These are phyloP conservation scores for Ormyrus pomaceus DNA, from an alignment of 2,888 invertebrate species.

Conservation along the genomic window DNA sequence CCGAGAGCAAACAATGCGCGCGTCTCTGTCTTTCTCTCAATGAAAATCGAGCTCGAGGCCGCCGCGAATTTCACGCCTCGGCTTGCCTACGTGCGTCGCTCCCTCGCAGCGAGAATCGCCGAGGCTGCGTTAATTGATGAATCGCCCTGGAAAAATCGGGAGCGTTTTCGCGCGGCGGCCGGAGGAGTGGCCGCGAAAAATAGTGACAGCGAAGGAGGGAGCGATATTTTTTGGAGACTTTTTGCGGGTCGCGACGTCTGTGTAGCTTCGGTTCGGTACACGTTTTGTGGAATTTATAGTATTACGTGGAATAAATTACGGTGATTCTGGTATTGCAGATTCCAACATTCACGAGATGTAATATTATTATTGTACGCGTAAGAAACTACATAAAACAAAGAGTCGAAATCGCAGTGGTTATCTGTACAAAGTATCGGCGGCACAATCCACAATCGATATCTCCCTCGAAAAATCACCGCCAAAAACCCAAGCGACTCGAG, in stretches of 20 bases:
- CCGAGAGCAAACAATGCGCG: neutral
- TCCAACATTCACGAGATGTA: no score
- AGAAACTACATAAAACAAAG: no score
- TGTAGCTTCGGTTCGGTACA: neutral
- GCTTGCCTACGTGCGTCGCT: slow-evolving; percentile 5
- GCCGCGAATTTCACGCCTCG: slow-evolving; percentile 45
- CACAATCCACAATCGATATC: no score
- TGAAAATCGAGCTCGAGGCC: slow-evolving; percentile 50
- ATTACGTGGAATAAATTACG: no score
- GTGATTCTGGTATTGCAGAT: no score
- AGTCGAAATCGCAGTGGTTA: no score
- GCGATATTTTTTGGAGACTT: neutral
- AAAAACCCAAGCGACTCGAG: no score
- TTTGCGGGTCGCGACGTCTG: neutral
- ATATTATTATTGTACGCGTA: no score
- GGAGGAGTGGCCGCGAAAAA: neutral
- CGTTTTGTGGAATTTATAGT: neutral
- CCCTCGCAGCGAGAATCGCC: slow-evolving; percentile 8
- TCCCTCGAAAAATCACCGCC: no score
- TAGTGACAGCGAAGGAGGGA: neutral
- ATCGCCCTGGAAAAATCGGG: neutral
- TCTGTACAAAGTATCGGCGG: no score
- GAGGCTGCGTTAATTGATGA: neutral
- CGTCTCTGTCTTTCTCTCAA: neutral
- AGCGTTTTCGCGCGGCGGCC: neutral